Evolutionary conservation across 2,113 vertebrate species (phyloP), one percentile per base, ranked within the genome.

Genomic region (Ceyx cyanopectus): DNA sequence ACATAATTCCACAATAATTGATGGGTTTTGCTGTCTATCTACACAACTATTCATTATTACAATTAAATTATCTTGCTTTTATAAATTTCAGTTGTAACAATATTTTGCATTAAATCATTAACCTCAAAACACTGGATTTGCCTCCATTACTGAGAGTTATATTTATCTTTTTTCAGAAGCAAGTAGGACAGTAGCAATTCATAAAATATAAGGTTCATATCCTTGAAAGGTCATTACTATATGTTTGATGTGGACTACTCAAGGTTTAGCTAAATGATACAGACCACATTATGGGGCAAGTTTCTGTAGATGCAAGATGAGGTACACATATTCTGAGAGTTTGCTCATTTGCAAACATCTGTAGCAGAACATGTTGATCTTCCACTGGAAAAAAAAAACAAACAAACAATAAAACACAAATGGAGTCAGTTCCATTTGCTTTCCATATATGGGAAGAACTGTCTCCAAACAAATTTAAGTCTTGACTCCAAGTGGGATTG

Each of bases 401-500:
- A 37, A 37, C 37, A 37, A 37, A 37, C 37, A 37, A 37, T 37
- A 37, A 37, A 37, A 37, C 84, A 82, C 56, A 82, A 95, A 95
- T 82, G 72, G 54, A 95, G 89, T 26, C 75, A 70, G 75, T 87
- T 95, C 87, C 81, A 95, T 91, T 94, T 95, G 75, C 74, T 95
- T 87, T 85, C 95, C 95, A 91, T 95, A 94, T 94, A 93, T 87
- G 92, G 89, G 75, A 93, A 92, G 67, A 95, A 89, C 22, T 18
- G 40, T 67, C 87, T 95, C 89, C 89, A 94, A 96, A 94, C 95
- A 93, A 89, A 80, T 85, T 87, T 91, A 87, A 96, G 95, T 95
- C 84, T 87, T 91, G 87, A 89, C 85, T 93, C 94, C 56, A 81
- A 94, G 68, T 70, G 45, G 68, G 65, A 93, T 12, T 92, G 87